Percentiles rank a stretch among this genome's conserved stretches.
phyloP scores from a whole-genome alignment of 2,797 vertebrate species.

The Lerista edwardsae region DNA sequence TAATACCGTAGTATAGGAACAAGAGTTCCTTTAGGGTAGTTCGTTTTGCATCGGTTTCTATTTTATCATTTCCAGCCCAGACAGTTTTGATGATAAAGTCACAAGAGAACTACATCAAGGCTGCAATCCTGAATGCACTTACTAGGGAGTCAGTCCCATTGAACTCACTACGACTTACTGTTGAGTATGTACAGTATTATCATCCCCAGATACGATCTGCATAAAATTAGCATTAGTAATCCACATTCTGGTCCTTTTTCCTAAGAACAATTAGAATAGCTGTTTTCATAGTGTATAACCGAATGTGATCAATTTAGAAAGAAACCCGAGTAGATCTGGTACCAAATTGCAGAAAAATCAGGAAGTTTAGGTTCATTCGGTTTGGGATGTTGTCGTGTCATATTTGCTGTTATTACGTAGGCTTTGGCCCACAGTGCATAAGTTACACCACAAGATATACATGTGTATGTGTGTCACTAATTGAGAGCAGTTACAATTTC shows the following conservation, averaged over 20 bases:
- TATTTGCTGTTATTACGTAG: constrained; percentile 61
- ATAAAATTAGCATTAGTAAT: fast-evolving
- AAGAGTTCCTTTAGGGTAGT: constrained; percentile 33
- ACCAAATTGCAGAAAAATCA: constrained; percentile 39
- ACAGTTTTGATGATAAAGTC: constrained; percentile 42
- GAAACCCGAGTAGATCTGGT: not conserved
- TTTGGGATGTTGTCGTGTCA: constrained; percentile 41
- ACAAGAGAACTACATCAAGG: not conserved
- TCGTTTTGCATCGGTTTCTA: constrained; percentile 43
- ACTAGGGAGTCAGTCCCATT: not conserved
- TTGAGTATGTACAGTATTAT: not conserved
- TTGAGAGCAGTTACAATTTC: constrained; percentile 45
- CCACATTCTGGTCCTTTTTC: not conserved
- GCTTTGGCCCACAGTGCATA: constrained; percentile 41
- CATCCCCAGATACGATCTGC: constrained; percentile 19
- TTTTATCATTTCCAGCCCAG: constrained; percentile 55
- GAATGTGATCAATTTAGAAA: not conserved
- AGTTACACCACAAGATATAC: constrained; percentile 45
- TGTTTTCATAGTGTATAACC: not conserved
- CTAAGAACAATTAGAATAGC: not conserved
- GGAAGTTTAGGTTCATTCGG: constrained; percentile 35
- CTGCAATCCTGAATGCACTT: not conserved
- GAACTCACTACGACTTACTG: not conserved
- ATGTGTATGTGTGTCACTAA: not conserved
- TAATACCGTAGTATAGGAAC: not conserved